A percentile compares a stretch with the other conserved stretches of the same genome.
These are phyloP conservation scores for Eurystomus gularis DNA, from an alignment of 2,113 vertebrate species.

Conservation along the genomic window DNA sequence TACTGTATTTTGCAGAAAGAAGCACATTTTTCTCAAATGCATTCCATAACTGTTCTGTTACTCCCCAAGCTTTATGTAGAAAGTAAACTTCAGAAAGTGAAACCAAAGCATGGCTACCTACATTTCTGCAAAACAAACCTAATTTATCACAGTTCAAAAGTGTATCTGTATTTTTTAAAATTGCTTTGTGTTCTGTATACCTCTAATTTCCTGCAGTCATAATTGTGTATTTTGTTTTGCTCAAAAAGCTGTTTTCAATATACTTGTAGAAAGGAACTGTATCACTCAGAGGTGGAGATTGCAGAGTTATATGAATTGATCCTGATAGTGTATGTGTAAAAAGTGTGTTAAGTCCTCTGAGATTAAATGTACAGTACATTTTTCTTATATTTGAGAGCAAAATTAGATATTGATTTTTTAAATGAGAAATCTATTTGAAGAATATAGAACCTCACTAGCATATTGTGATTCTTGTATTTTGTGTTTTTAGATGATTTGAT, in stretches of 20 bases:
- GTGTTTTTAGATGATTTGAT: slow-evolving; percentile 35
- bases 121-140: not conserved
- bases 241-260: not conserved
- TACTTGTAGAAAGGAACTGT: not conserved
- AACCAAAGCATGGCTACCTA: not conserved
- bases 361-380: slow-evolving; percentile 11
- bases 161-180: not conserved
- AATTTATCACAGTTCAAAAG: not conserved
- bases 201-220: not conserved
- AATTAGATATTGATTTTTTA: slow-evolving; percentile 64
- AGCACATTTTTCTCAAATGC: not conserved
- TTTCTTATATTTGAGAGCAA: slow-evolving; percentile 38
- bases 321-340: not conserved
- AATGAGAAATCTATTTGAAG: slow-evolving; percentile 55
- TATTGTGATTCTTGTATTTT: slow-evolving; percentile 13
- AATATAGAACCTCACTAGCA: not conserved
- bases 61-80: not conserved
- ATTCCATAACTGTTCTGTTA: not conserved
- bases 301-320: not conserved
- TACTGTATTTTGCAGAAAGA: not conserved
- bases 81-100: not conserved
- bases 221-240: not conserved
- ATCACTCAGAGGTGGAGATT: not conserved
- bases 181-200: not conserved
- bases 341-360: slow-evolving; percentile 12